Evolutionary conservation across 2,888 invertebrate genomes (phyloP).

Genomic region (Drosophila nr. perissopoda): DNA sequence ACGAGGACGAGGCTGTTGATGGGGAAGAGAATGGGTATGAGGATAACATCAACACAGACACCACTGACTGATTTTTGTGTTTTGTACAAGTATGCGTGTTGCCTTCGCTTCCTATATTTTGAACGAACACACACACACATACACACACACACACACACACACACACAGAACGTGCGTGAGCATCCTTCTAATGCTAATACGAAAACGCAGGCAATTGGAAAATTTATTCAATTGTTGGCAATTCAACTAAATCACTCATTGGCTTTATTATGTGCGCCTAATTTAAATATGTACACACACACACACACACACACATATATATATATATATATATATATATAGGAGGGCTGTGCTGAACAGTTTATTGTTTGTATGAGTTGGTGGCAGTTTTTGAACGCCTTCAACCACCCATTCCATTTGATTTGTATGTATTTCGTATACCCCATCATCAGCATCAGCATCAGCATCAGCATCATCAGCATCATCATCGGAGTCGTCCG

Average conservation of each 20-base stretch:
- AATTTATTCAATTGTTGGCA: conserved; percentile 83
- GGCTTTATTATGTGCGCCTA: conserved; percentile 77
- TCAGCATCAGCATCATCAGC: conserved; percentile 17
- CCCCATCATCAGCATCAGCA: conserved; percentile 33
- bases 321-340: neutral
- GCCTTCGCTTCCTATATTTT: conserved; percentile 29
- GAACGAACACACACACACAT: conserved; percentile 18
- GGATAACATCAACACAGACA: conserved; percentile 39
- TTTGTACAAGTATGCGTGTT: conserved; percentile 52
- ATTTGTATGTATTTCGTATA: conserved; percentile 15
- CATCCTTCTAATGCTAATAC: conserved; percentile 77
- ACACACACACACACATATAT: neutral
- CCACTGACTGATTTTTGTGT: conserved; percentile 66
- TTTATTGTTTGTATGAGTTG: conserved; percentile 43
- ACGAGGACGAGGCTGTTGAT: neutral
- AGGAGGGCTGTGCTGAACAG: conserved; percentile 9
- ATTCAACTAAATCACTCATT: conserved; percentile 82
- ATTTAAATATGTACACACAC: conserved; percentile 62
- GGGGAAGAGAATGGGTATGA: conserved; percentile 5
- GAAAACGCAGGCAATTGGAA: conserved; percentile 82
- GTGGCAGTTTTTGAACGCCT: conserved; percentile 20
- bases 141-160: conserved; percentile 8
- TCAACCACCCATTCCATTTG: conserved; percentile 22
- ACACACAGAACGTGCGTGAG: conserved; percentile 50
- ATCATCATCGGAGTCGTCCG: conserved; percentile 14